A percentile compares a stretch with the other conserved stretches of the same genome.
These are phyloP conservation scores for Erebia ligea DNA, from an alignment of 2,888 invertebrate genomes.

Conservation along the genomic window DNA sequence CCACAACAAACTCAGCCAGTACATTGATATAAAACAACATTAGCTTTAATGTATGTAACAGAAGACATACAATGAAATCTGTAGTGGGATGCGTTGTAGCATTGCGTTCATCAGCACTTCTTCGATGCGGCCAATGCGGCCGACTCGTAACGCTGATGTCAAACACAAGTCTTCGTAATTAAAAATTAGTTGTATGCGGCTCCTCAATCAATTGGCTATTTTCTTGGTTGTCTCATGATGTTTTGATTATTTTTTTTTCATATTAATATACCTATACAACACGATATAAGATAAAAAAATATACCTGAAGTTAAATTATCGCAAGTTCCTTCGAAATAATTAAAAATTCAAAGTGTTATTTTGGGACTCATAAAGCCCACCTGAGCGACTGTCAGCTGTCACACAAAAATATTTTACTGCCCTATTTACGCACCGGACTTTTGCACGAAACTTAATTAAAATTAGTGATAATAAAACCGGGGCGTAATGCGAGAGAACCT, in stretches of 20 bases:
- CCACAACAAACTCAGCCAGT: no score
- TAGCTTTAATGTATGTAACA: no score
- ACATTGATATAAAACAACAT: no score
- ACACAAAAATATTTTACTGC: conserved; percentile 37
- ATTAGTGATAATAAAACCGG: neutral
- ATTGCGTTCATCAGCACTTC: neutral
- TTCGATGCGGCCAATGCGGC: neutral
- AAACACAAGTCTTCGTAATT: neutral
- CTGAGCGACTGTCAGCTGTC: conserved; percentile 39
- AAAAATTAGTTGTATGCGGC: neutral
- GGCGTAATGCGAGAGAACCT: neutral
- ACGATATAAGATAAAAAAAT: neutral
- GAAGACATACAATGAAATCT: no score
- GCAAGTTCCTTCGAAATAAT: conserved; percentile 11
- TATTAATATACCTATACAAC: no score
- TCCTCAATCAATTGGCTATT: neutral
- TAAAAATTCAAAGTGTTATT: conserved; percentile 47
- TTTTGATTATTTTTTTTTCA: no score
- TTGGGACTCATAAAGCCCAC: conserved; percentile 43
- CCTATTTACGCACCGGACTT: conserved; percentile 39
- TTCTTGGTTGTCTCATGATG: no score
- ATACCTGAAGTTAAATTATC: neutral
- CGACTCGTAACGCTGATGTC: neutral
- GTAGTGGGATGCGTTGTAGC: no score
- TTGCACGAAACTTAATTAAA: conserved; percentile 44